These are phyloP conservation scores for Probosciger aterrimus DNA, from an alignment of 2,113 vertebrate genomes.

Conservation along the genomic window DNA sequence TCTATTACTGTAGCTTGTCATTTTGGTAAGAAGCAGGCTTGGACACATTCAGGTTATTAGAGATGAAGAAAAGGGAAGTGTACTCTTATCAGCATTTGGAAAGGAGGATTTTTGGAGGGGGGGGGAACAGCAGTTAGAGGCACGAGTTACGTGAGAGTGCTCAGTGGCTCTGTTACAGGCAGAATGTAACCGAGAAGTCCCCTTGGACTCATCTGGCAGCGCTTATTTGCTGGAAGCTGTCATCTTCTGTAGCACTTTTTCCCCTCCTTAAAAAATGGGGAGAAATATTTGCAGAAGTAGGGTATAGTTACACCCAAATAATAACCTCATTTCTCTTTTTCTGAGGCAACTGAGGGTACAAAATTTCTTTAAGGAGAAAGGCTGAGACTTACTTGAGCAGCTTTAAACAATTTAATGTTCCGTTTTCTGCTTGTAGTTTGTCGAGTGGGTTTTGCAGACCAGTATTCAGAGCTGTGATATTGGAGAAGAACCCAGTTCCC, in stretches of 20 bases:
- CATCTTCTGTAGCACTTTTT: not conserved
- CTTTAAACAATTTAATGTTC: not conserved
- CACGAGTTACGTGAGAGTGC: rapidly evolving
- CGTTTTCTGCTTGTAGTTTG: not conserved
- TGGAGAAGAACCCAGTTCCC: not conserved
- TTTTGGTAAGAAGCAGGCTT: not conserved
- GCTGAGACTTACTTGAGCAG: not conserved
- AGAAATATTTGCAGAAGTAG: not conserved
- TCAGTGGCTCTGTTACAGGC: not conserved
- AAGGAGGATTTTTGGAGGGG: not conserved
- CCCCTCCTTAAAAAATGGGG: not conserved
- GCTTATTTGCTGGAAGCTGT: not conserved
- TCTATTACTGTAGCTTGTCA: not conserved
- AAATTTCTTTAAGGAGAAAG: conserved; percentile 3
- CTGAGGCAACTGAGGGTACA: not conserved
- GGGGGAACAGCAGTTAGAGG: not conserved
- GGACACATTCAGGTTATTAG: not conserved
- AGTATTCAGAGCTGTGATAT: not conserved
- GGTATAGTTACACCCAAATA: not conserved
- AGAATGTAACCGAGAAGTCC: not conserved
- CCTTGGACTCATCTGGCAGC: not conserved
- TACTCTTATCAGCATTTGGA: not conserved
- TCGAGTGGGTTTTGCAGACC: not conserved
- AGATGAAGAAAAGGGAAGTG: not conserved
- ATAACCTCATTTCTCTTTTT: not conserved